A percentile compares a stretch with the other conserved stretches of the same genome.
Evolutionary conservation across 2,888 invertebrate species (phyloP).

Genomic region (Spisula solida): DNA sequence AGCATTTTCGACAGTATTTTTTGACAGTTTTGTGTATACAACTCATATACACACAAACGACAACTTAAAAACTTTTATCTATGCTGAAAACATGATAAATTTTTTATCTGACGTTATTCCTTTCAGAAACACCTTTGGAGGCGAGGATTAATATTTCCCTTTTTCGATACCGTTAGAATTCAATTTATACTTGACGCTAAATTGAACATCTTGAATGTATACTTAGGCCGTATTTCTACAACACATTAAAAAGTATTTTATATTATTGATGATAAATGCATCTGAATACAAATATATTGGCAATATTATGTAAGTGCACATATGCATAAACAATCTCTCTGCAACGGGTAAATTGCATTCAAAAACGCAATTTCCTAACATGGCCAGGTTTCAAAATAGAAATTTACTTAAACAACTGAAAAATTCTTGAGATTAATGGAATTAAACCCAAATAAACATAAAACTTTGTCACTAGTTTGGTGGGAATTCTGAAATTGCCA

Average conservation of each 20-base stretch:
- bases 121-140: not conserved
- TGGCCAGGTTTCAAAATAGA: too few relatives aligned
- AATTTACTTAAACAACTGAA: too few relatives aligned
- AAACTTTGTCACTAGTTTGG: too few relatives aligned
- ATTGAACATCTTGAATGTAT: not conserved
- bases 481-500: too few relatives aligned
- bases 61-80: not conserved
- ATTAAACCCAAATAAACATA: too few relatives aligned
- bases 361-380: too few relatives aligned
- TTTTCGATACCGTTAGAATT: conserved; percentile 3
- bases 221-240: not conserved
- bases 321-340: too few relatives aligned
- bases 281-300: not conserved
- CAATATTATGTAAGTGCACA: not conserved
- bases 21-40: not conserved
- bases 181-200: not conserved
- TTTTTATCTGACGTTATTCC: not conserved
- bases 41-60: not conserved
- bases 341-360: too few relatives aligned
- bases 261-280: not conserved
- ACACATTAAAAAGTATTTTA: not conserved
- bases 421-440: too few relatives aligned
- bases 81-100: not conserved
- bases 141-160: not conserved
- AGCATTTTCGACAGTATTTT: not conserved